A percentile compares a stretch with the other conserved stretches of the same genome.
Conservation (phyloP, 2,888 invertebrate genomes). For the Tipula confusa region DNA sequence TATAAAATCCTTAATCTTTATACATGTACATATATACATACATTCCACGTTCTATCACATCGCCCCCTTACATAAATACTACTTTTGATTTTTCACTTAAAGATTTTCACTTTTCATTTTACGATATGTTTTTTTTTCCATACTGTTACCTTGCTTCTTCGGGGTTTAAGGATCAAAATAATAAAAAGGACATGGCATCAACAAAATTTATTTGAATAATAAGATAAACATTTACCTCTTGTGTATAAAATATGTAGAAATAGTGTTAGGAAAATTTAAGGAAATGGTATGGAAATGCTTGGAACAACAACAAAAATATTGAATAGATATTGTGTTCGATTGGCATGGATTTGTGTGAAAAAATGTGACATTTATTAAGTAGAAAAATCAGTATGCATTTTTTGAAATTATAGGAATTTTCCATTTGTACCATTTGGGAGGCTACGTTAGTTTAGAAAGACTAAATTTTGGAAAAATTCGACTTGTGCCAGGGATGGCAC, state of each 20-base stretch:
- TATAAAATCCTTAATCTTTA: neutral
- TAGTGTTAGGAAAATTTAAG: neutral
- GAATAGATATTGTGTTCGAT: no score
- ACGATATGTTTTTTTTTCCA: neutral
- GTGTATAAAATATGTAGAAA: neutral
- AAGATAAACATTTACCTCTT: neutral
- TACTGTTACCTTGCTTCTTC: neutral
- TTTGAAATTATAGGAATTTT: no score
- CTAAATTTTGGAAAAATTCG: no score
- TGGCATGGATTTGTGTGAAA: no score
- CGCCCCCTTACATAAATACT: neutral
- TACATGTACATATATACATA: neutral
- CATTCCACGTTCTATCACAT: neutral
- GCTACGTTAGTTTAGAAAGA: no score
- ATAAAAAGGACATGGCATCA: slow-evolving; percentile 17
- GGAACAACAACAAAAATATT: neutral
- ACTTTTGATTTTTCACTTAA: slow-evolving; percentile 15
- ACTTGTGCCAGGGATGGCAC: no score
- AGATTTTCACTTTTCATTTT: neutral
- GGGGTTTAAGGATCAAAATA: slow-evolving; percentile 21
- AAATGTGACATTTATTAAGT: no score
- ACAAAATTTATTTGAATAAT: slow-evolving; percentile 6
- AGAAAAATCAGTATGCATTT: no score
- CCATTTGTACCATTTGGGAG: no score
- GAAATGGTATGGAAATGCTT: neutral